These are phyloP conservation scores for Microcebus jonahi DNA, from an alignment of 2,113 vertebrate genomes.

Conservation along the genomic window DNA sequence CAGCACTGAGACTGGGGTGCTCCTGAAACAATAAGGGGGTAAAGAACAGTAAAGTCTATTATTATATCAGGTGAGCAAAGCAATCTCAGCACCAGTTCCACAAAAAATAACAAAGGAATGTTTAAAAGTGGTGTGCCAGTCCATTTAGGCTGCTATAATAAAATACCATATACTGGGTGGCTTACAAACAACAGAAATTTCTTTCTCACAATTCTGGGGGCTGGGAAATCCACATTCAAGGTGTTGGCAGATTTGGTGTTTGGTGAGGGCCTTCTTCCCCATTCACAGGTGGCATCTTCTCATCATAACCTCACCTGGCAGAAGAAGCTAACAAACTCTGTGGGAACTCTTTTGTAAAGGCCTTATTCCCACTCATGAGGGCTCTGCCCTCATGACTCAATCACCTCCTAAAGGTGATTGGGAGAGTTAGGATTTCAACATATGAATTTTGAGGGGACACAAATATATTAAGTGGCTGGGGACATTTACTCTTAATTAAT, in stretches of 20 bases:
- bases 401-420: background rate
- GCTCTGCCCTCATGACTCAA: background rate
- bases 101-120: background rate
- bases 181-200: background rate
- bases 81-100: background rate
- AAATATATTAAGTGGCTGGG: background rate
- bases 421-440: background rate
- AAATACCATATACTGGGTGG: background rate
- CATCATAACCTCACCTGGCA: too few relatives aligned
- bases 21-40: background rate
- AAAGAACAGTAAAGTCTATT: background rate
- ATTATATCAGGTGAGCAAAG: background rate
- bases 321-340: background rate
- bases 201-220: background rate
- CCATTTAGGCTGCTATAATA: background rate
- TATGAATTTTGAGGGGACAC: background rate
- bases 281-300: background rate
- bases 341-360: background rate
- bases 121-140: background rate
- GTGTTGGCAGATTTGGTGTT: background rate
- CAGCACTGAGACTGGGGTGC: background rate
- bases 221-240: background rate
- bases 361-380: background rate
- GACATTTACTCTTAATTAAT: constrained; percentile 42
- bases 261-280: background rate